Evolutionary conservation across 2,888 invertebrate genomes (phyloP).

Genomic region (Antitype chi): DNA sequence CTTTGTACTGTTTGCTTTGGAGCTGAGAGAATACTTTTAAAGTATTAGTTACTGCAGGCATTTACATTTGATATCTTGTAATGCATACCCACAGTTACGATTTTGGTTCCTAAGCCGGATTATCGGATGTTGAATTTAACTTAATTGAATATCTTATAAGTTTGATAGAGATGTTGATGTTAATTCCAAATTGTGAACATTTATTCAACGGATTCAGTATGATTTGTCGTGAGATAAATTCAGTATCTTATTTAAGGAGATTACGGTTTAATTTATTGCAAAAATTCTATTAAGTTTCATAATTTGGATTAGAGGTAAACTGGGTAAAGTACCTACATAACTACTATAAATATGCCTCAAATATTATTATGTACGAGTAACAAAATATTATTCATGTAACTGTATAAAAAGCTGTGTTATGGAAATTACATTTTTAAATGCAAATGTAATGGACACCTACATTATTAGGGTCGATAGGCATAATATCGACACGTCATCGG

Average conservation of each 20-base stretch:
- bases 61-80: conserved; percentile 45
- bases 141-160: conserved; percentile 56
- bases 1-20: conserved; percentile 73
- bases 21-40: conserved; percentile 59
- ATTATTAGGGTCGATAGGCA: conserved; percentile 58
- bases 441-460: conserved; percentile 64
- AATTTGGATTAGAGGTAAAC: conserved; percentile 20
- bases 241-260: conserved; percentile 52
- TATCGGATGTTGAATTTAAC: conserved; percentile 44
- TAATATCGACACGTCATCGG: conserved; percentile 56
- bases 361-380: conserved; percentile 14
- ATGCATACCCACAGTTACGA: conserved; percentile 20
- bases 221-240: conserved; percentile 56
- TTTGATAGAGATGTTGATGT: conserved; percentile 55
- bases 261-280: conserved; percentile 53
- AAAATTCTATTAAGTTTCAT: conserved; percentile 43
- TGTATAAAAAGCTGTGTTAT: conserved; percentile 43
- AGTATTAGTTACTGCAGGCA: conserved; percentile 42
- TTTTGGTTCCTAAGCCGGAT: conserved; percentile 38
- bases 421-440: conserved; percentile 61
- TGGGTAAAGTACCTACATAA: neutral
- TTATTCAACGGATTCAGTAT: conserved; percentile 43
- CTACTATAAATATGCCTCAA: conserved; percentile 17
- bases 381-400: conserved; percentile 49
- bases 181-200: conserved; percentile 46